Base-by-base conservation (phyloP, 2,113 vertebrate genomes). In the Podarcis cretensis region DNA sequence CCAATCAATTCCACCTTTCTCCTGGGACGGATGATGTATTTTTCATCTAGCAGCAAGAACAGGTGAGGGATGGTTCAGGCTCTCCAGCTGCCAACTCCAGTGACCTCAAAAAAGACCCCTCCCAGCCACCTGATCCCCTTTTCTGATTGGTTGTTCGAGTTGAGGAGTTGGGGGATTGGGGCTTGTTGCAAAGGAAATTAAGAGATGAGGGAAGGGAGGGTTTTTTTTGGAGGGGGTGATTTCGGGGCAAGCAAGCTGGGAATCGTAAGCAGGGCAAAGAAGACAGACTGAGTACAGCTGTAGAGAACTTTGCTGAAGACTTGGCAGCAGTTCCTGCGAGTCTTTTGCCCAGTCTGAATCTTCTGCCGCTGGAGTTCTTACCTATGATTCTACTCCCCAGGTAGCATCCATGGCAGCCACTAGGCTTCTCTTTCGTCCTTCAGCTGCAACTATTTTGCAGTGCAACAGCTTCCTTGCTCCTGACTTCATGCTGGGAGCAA, bases 11-110 rank as follows among this genome's bases (percentile, higher is more conserved):
- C 83, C 73, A 30, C 23, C 63, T 77, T 54, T 89, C 81, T 78
- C 87, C 35, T 21, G 81, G 87, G 87, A 89, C 6, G n/a, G n/a
- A 89, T 84, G 81, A 89, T 83, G 73, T 78, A 89, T 89, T 83
- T 77, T 89, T 77, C 63, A 74, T 84, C 74, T 77, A 3, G 81
- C n/a, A 83, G 25, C 81, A 66, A 89, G 87, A 59, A 30, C 59
- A 78, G 43, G 35, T n/a, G 30, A 63, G 80, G 81, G 63, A n/a
- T 68, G 27, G 27, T 84, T 37, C 48, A 77, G 40, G 43, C 69
- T 78, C 81, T 84, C 81, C 35, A 84, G 63, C 87, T 89, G 87
- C 81, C 81, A 83, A 48, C 77, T 48, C 40, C n/a, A 37, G 63
- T 32, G 73, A 83, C 81, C 87, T 88, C 87, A 25, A 77, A 88